Evolutionary conservation across 2,113 vertebrate genomes (phyloP).

Genomic region (Parotia lawesii): DNA sequence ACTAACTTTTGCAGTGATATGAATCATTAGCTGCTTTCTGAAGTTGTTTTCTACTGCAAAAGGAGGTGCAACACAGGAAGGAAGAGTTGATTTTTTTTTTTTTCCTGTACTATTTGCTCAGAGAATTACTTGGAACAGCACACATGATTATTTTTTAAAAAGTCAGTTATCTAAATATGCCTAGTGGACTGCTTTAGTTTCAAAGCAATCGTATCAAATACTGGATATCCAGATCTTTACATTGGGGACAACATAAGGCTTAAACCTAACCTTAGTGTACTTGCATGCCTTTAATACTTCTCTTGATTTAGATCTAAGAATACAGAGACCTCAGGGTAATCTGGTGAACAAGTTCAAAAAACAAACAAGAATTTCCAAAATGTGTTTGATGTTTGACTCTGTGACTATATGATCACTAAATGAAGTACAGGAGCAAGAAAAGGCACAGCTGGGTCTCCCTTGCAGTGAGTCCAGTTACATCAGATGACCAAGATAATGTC

Average conservation of each 20-base stretch:
- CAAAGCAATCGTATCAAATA: not conserved
- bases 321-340: not conserved
- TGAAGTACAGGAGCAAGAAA: not conserved
- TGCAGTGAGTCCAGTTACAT: not conserved
- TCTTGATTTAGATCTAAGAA: not conserved
- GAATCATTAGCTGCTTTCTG: not conserved
- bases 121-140: not conserved
- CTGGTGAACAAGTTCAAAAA: not conserved
- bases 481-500: not conserved
- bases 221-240: not conserved
- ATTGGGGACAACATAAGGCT: not conserved
- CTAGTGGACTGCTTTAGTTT: not conserved
- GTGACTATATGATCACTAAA: not conserved
- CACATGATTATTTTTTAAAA: fast-evolving
- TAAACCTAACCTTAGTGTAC: not conserved
- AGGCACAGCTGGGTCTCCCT: not conserved
- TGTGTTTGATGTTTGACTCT: not conserved
- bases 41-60: not conserved
- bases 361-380: not conserved
- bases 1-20: not conserved
- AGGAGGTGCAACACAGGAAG: not conserved
- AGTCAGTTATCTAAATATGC: not conserved
- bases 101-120: not conserved
- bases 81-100: not conserved
- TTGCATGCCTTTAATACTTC: not conserved